Evolutionary conservation across 2,888 invertebrate species (phyloP), one percentile per base, ranked within the genome.

Genomic region (Ennomos quercinarius): DNA sequence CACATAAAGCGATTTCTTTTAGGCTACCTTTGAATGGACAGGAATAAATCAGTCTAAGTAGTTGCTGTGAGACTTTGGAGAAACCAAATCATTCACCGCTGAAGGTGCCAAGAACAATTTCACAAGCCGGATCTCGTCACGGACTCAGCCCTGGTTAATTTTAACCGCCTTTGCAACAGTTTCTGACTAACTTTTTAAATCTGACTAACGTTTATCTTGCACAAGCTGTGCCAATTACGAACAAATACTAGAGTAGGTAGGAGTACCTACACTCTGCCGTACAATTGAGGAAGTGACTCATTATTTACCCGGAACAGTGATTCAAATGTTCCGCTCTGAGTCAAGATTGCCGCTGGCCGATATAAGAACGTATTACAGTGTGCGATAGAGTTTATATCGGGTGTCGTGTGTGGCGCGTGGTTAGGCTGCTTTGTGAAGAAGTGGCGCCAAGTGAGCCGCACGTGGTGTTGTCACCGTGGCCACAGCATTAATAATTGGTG

Each of bases 271-370:
- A 17, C 34, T 41, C 41, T 3, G 10, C 51, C 61, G 59, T 57
- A 60, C 44, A 35, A 55, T 57, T 52, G 69, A 86, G 89, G 89
- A 89, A 89, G 82, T 89, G 89, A 87, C 55, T 86, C 86, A 88
- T 72, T 82, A 75, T 84, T 83, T 86, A 84, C 81, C 84, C 86
- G 87, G 88, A 87, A 87, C 74, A 58, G 76, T 88, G 87, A 88
- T 66, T 88, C 87, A 87, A 68, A 60, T 60, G 80, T 89, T 89
- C 89, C 89, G 86, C 80, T 80, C 80, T 83, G 81, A 83, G 66
- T 77, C 80, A 81, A 78, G 71, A 67, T 74, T 70, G 61, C 41
- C 37, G 54, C 66, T 67, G 63, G 9, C 48, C 50, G 35, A 51
- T 51, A 67, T 61, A 53, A 59, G 65, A 54, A 66, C 71, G 69